These are phyloP conservation scores for Lophochroa leadbeateri DNA, from an alignment of 2,113 vertebrate genomes.

Conservation along the genomic window DNA sequence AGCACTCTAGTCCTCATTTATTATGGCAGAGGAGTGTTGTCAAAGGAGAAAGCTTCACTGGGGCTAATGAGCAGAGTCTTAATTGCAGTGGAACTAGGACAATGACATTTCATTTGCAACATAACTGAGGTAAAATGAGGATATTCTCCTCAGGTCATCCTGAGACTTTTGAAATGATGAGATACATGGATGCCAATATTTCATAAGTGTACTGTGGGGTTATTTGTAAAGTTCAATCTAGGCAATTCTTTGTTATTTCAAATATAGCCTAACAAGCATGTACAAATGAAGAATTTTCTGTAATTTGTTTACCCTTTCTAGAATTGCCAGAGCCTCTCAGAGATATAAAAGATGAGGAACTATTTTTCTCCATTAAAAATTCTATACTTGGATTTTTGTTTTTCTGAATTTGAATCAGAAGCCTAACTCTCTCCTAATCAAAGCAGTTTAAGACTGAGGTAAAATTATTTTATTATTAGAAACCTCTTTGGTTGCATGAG, in stretches of 20 bases:
- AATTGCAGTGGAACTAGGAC: slow-evolving; percentile 41
- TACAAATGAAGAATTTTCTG: background rate
- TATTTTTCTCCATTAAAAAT: background rate
- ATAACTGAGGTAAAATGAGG: slow-evolving; percentile 54
- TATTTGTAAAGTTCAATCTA: background rate
- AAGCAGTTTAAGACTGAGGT: background rate
- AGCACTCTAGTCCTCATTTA: background rate
- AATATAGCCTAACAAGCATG: background rate
- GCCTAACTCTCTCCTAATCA: background rate
- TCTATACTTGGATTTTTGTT: background rate
- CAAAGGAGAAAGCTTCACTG: background rate
- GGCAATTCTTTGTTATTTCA: background rate
- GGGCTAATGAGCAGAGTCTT: slow-evolving; percentile 37
- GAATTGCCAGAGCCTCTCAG: background rate
- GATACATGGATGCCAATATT: background rate
- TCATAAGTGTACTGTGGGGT: background rate
- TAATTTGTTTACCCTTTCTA: background rate
- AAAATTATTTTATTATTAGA: background rate
- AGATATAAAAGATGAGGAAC: background rate
- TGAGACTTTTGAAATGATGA: background rate
- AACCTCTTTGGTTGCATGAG: background rate
- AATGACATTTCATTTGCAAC: slow-evolving; percentile 3
- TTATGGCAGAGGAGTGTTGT: background rate
- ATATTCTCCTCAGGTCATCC: slow-evolving; percentile 6
- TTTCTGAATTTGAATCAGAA: background rate